Evolutionary conservation across 2,888 invertebrate species (phyloP).

Genomic region (Tiliacea aurago): DNA sequence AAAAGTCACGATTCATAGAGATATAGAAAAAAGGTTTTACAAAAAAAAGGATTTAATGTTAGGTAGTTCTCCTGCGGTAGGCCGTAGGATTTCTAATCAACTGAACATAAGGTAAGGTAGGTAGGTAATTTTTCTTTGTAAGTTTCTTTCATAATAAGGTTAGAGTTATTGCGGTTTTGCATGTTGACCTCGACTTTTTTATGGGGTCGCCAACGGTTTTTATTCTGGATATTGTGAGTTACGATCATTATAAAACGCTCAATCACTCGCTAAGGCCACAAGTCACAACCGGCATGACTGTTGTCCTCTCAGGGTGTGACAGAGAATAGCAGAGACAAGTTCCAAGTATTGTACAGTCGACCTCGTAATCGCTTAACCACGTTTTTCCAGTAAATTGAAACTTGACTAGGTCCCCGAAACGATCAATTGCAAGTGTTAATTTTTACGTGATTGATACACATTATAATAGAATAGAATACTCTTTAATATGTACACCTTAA

Average conservation of each 20-base stretch:
- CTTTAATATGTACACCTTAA: no score
- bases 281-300: not conserved
- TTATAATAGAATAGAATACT: no score
- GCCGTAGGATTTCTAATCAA: constrained; percentile 69
- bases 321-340: not conserved
- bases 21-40: constrained; percentile 1
- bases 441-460: no score
- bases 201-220: constrained; percentile 78
- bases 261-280: not conserved
- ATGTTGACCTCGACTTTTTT: constrained; percentile 77
- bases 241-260: constrained; percentile 22
- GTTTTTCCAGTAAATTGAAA: not conserved
- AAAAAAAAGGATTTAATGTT: constrained; percentile 13
- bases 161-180: constrained; percentile 84
- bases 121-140: constrained; percentile 74
- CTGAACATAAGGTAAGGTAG: constrained; percentile 67
- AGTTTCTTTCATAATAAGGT: constrained; percentile 82
- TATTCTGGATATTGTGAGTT: no score
- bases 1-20: constrained; percentile 2
- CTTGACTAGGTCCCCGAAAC: not conserved
- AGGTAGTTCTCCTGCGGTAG: constrained; percentile 32
- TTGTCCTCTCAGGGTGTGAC: not conserved
- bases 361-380: not conserved
- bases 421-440: no score
- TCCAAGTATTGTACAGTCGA: not conserved